phyloP scores from a whole-genome alignment of 2,113 vertebrate genomes.

The Mandrillus leucophaeus region DNA sequence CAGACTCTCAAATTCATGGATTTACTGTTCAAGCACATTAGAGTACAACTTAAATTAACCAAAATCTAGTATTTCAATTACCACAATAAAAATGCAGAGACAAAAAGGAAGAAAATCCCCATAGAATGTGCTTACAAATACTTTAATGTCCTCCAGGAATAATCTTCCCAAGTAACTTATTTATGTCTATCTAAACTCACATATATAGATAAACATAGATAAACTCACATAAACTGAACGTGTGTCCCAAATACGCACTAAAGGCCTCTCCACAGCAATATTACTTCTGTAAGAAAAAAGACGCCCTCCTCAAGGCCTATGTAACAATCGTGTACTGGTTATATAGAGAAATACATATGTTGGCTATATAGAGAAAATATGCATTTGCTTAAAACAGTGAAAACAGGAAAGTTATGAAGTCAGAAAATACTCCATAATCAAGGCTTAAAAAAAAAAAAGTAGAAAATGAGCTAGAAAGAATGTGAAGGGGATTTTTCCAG shows the following conservation, averaged over 20 bases:
- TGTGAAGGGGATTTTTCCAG: neutral
- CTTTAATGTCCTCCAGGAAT: neutral
- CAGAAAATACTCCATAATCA: neutral
- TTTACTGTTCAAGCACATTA: neutral
- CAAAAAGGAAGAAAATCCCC: no score
- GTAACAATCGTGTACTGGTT: neutral
- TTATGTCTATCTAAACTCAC: neutral
- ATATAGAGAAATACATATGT: no score
- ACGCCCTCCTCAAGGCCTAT: neutral
- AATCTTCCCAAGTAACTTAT: neutral
- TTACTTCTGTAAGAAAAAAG: neutral
- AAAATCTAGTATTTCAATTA: neutral
- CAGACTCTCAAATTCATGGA: neutral
- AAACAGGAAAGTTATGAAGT: neutral
- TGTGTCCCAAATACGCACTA: neutral
- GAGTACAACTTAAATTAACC: neutral
- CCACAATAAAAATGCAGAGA: conserved; percentile 6
- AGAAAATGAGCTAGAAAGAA: neutral
- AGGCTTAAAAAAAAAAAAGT: neutral
- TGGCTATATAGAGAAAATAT: neutral
- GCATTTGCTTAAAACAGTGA: neutral
- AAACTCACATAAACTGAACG: neutral
- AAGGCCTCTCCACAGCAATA: neutral
- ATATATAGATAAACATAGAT: neutral
- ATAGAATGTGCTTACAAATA: neutral